Conservation (phyloP, 2,888 invertebrate species). For the Thelaira solivaga region DNA sequence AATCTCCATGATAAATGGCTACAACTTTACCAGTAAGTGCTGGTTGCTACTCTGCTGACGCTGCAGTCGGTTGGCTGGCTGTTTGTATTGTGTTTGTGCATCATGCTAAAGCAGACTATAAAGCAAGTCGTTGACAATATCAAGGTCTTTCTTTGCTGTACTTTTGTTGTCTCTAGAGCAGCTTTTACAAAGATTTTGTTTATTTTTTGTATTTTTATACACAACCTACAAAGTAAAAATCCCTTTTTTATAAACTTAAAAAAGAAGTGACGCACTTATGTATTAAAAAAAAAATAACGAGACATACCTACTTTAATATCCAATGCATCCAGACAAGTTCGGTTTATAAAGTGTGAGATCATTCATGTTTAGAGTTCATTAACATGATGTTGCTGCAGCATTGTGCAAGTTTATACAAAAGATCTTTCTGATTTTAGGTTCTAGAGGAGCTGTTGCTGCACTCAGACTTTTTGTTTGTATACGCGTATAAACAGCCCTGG, state of each 20-base stretch:
- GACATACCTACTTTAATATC: background rate
- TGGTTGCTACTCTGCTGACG: background rate
- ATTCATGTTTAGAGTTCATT: conserved; percentile 57
- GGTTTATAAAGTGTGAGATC: conserved; percentile 49
- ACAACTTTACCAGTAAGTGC: conserved; percentile 9
- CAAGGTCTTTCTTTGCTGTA: conserved; percentile 61
- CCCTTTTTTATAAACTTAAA: conserved; percentile 19
- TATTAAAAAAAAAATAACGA: conserved; percentile 20
- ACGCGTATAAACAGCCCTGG: background rate
- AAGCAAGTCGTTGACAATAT: conserved; percentile 64
- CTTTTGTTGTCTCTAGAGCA: conserved; percentile 27
- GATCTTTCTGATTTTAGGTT: background rate
- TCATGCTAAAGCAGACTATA: conserved; percentile 10
- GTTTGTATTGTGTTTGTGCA: conserved; percentile 10
- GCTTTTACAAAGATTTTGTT: conserved; percentile 9
- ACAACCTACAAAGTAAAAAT: conserved; percentile 20
- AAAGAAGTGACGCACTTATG: conserved; percentile 34
- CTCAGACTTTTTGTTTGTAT: background rate
- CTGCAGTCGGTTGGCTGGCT: conserved; percentile 7
- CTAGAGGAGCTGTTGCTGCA: background rate
- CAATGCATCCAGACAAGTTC: conserved; percentile 3
- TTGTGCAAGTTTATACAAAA: background rate
- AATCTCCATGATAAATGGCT: conserved; percentile 46
- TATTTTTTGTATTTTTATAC: conserved; percentile 5
- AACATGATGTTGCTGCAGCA: conserved; percentile 47